Percentiles rank a stretch among this genome's conserved stretches.
phyloP scores from a whole-genome alignment of 2,888 invertebrate genomes.

The Pachycephus smyrnensis region DNA sequence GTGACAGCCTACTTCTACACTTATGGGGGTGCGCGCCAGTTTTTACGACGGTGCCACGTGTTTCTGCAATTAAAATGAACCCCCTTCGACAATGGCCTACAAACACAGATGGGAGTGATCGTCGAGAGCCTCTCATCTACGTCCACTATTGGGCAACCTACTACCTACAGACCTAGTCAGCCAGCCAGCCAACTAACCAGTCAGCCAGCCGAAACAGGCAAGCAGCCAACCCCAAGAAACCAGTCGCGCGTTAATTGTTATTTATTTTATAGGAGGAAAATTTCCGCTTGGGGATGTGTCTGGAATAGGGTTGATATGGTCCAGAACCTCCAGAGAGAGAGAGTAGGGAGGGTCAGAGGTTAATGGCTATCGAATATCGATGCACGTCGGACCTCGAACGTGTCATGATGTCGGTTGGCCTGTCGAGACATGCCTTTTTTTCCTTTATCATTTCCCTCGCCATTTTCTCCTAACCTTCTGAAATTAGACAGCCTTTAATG shows the following conservation, averaged over 20 bases:
- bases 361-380: slow-evolving; percentile 7
- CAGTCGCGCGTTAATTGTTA: slow-evolving; percentile 18
- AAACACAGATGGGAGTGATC: slow-evolving; percentile 23
- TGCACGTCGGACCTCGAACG: neutral
- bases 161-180: neutral
- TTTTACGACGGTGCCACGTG: slow-evolving; percentile 42
- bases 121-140: neutral
- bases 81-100: slow-evolving; percentile 38
- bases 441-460: neutral
- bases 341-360: neutral
- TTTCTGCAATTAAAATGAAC: slow-evolving; percentile 49
- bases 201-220: neutral
- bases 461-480: neutral
- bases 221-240: neutral
- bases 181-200: neutral
- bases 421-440: neutral
- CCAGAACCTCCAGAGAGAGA: neutral
- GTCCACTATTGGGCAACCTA: neutral
- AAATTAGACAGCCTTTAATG: neutral
- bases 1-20: slow-evolving; percentile 1
- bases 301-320: neutral
- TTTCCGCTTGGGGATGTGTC: neutral
- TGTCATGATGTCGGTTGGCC: neutral
- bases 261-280: slow-evolving; percentile 20
- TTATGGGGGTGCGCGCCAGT: slow-evolving; percentile 23